A percentile compares a stretch with the other conserved stretches of the same genome.
Evolutionary conservation across 2,888 invertebrate genomes (phyloP).

Genomic region (Cremastinae sp.): DNA sequence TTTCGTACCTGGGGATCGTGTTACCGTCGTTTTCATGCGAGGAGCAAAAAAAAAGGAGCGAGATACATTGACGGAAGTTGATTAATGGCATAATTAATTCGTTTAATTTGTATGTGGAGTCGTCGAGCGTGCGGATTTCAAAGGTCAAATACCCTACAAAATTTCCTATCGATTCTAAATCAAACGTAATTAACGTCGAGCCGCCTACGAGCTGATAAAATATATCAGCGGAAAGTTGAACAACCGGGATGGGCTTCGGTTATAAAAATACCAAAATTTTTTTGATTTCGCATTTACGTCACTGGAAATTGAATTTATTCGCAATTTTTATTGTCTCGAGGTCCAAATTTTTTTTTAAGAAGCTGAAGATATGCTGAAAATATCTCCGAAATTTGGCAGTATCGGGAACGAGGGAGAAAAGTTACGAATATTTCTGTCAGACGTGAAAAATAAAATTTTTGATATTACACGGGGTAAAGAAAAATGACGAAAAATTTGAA

Average conservation of each 20-base stretch:
- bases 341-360: too few relatives aligned
- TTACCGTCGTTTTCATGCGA: too few relatives aligned
- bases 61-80: constrained; percentile 10
- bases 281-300: too few relatives aligned
- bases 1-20: not conserved
- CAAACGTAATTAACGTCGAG: too few relatives aligned
- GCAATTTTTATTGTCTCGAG: not conserved
- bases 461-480: not conserved
- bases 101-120: not conserved
- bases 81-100: not conserved
- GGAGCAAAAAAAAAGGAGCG: too few relatives aligned
- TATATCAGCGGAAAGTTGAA: not conserved
- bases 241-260: too few relatives aligned
- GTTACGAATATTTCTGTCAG: not conserved
- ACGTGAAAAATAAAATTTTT: constrained; percentile 4
- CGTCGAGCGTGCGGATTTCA: not conserved
- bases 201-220: not conserved
- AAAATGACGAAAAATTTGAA: constrained; percentile 5
- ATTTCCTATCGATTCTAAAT: too few relatives aligned
- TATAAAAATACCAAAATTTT: too few relatives aligned
- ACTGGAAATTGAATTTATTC: too few relatives aligned
- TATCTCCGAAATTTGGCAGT: too few relatives aligned
- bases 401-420: not conserved
- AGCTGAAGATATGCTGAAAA: too few relatives aligned
- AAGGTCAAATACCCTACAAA: too few relatives aligned